phyloP scores from a whole-genome alignment of 2,113 vertebrate genomes.

The Lutjanus erythropterus region DNA sequence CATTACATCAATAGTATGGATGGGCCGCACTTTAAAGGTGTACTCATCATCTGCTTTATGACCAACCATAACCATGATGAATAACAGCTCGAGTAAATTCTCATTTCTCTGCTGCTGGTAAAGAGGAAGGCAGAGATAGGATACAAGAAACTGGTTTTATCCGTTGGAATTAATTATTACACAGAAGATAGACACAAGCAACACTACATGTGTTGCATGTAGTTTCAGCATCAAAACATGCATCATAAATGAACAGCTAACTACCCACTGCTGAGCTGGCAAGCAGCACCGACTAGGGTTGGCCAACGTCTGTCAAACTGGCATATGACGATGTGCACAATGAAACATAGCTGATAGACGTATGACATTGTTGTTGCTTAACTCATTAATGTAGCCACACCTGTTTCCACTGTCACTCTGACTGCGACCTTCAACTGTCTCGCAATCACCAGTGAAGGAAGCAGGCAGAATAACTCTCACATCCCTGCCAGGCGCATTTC shows the following conservation, averaged over 20 bases:
- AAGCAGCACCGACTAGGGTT: background rate
- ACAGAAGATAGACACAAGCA: background rate
- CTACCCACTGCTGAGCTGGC: background rate
- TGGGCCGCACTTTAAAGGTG: conserved; percentile 62
- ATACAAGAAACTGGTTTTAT: background rate
- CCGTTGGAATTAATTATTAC: background rate
- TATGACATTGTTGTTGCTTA: too few species aligned
- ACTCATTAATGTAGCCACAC: too few species aligned
- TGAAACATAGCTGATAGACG: too few species aligned
- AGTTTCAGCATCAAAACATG: background rate
- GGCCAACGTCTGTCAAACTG: too few species aligned
- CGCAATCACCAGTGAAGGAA: too few species aligned
- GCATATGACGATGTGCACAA: too few species aligned
- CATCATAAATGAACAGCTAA: background rate
- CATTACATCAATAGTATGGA: conserved; percentile 78
- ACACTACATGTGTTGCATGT: background rate
- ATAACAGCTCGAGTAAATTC: conserved; percentile 55
- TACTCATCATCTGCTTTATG: conserved; percentile 75
- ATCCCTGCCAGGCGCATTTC: too few species aligned
- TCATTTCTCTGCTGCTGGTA: conserved; percentile 26
- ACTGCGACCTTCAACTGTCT: too few species aligned
- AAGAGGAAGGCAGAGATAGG: background rate
- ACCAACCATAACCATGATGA: conserved; percentile 67
- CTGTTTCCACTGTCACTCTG: too few species aligned
- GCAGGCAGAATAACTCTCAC: too few species aligned